Evolutionary conservation across 2,888 invertebrate species (phyloP).

Genomic region (Gymnoscelis rufifasciata): DNA sequence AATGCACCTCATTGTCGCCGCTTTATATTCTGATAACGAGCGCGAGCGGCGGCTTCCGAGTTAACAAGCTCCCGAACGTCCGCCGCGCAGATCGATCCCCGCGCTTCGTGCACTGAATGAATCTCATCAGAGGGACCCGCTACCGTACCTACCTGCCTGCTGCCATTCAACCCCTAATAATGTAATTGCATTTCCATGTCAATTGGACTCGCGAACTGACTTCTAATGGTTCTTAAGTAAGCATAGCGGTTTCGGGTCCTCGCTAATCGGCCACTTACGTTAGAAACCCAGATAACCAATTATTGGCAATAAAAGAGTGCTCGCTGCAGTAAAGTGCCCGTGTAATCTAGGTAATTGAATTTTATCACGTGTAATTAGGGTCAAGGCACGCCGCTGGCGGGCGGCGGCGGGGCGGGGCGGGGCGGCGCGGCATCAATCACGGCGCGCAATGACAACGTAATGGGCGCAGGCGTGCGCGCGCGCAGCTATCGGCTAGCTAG

Average conservation of each 20-base stretch:
- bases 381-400: constrained; percentile 7
- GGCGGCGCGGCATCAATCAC: constrained; percentile 7
- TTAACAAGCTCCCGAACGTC: not conserved
- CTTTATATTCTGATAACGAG: not conserved
- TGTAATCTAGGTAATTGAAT: constrained; percentile 8
- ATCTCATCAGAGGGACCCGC: too few relatives aligned
- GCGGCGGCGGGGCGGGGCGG: not conserved
- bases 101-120: too few relatives aligned
- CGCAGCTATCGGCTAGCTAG: constrained; percentile 10
- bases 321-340: not conserved
- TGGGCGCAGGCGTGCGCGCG: constrained; percentile 9
- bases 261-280: not conserved
- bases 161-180: too few relatives aligned
- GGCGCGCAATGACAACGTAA: constrained; percentile 12
- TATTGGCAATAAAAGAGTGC: constrained; percentile 6
- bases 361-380: constrained; percentile 12
- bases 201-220: too few relatives aligned
- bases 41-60: not conserved
- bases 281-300: constrained; percentile 16
- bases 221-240: too few relatives aligned
- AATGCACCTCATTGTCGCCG: constrained; percentile 13
- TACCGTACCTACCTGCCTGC: too few relatives aligned
- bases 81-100: too few relatives aligned
- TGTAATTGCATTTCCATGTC: too few relatives aligned
- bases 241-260: not conserved